Evolutionary conservation across 2,113 vertebrate genomes (phyloP).

Genomic region (Neotragus moschatus): DNA sequence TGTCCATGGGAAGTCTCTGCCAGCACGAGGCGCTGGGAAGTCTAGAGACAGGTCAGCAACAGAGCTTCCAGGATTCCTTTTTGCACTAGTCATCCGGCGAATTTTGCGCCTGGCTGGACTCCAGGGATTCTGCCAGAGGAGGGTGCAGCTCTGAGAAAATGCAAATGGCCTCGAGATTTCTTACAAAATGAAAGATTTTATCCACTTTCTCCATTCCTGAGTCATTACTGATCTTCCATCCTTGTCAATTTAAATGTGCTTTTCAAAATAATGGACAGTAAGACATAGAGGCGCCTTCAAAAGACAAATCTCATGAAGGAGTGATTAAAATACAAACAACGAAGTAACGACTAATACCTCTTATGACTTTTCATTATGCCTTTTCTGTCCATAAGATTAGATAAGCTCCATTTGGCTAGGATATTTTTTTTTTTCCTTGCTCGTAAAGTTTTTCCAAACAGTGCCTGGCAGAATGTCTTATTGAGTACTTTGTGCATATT

Average conservation of each 20-base stretch:
- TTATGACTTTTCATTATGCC: neutral
- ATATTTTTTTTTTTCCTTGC: neutral
- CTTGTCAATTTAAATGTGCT: neutral
- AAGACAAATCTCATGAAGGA: conserved; percentile 4
- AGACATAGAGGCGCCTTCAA: neutral
- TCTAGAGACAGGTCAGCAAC: neutral
- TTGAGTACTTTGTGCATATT: neutral
- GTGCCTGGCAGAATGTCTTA: neutral
- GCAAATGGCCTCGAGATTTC: neutral
- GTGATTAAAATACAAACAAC: conserved; percentile 12
- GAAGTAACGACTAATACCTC: neutral
- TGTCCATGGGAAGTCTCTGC: neutral
- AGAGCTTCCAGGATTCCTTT: neutral
- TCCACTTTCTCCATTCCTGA: neutral
- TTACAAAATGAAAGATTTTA: neutral
- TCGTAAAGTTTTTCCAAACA: neutral
- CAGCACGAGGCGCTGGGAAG: neutral
- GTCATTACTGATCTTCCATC: neutral
- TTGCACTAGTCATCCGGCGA: neutral
- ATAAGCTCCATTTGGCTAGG: neutral
- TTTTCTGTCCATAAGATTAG: neutral
- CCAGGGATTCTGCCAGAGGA: neutral
- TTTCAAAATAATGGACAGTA: conserved; percentile 16
- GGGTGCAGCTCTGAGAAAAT: neutral
- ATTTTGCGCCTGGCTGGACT: neutral